phyloP scores from a whole-genome alignment of 2,113 vertebrate species.

The Solenodon paradoxus region DNA sequence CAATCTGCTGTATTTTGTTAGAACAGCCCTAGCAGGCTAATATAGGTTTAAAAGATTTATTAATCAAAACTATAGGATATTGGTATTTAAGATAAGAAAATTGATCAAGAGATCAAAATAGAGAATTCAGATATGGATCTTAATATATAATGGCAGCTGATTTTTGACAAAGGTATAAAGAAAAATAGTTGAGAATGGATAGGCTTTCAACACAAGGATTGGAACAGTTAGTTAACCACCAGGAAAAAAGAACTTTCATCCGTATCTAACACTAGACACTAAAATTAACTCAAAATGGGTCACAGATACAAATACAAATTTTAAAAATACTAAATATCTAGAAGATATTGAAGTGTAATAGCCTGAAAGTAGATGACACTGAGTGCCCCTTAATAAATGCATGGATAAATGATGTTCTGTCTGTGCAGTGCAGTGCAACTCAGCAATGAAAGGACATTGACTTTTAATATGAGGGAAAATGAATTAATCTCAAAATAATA shows the following conservation, averaged over 20 bases:
- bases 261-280: neutral
- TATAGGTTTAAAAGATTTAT: neutral
- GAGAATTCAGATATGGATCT: neutral
- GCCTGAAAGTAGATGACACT: fast-evolving
- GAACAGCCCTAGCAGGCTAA: neutral
- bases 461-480: neutral
- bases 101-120: neutral
- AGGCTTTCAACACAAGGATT: neutral
- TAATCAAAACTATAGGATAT: neutral
- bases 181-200: neutral
- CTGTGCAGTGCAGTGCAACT: neutral
- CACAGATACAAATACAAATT: neutral
- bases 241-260: neutral
- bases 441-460: neutral
- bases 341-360: neutral
- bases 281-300: neutral
- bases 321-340: neutral
- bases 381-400: neutral
- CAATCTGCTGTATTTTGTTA: neutral
- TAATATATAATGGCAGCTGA: too few relatives aligned
- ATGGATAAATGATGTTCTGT: neutral
- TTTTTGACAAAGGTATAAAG: too few relatives aligned
- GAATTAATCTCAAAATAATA: neutral
- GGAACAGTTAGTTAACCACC: neutral
- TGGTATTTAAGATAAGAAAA: neutral